Evolutionary conservation across 2,888 invertebrate species (phyloP), one percentile per base, ranked within the genome.

Genomic region (Chrysotoxum bicinctum): DNA sequence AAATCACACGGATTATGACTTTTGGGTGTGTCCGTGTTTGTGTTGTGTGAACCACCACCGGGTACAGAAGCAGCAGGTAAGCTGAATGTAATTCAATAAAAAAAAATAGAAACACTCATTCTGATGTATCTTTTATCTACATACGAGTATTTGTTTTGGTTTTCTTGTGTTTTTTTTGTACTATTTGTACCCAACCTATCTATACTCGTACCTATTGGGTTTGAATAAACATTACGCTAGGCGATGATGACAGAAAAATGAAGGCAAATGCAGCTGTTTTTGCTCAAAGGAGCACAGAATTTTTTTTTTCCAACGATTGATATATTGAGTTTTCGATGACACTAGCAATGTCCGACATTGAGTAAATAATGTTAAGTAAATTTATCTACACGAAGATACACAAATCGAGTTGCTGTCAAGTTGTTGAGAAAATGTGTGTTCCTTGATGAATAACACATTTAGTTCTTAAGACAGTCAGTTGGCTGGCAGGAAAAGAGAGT

Each of bases 221-320:
- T 76, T 70, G 68, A 54, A 66, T 84, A 80, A 84, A 84, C 75
- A 84, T 48, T 50, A 7, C 30, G 16, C 19, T 74, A 35, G 21
- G 12, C 10, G 66, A 62, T 64, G 74, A 52, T 79, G 79, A 79
- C 66, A 70, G 79, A 79, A 50, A 35, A 32, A 66, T 64, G 50
- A 84, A 75, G 45, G 58, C 48, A 79, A 79, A 75, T 70, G 75
- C 84, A 84, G 80, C 75, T 84, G 84, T 78, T 83, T 56, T 56
- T 35, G 14, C 35, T 35, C 37, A 3, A 58, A 58, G 58, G 58
- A 58, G 54, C 21, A 12, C 12, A 21, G 19, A 12, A 56, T 66
- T 40, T 64, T 64, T 26, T 66, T 68, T 43, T 48, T 43, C n/a
- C 14, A 58, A 70, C 64, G 79, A 84, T 75, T 84, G 79, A 84